phyloP scores from a whole-genome alignment of 1,140 invertebrate species.

The Laupala kohalensis region DNA sequence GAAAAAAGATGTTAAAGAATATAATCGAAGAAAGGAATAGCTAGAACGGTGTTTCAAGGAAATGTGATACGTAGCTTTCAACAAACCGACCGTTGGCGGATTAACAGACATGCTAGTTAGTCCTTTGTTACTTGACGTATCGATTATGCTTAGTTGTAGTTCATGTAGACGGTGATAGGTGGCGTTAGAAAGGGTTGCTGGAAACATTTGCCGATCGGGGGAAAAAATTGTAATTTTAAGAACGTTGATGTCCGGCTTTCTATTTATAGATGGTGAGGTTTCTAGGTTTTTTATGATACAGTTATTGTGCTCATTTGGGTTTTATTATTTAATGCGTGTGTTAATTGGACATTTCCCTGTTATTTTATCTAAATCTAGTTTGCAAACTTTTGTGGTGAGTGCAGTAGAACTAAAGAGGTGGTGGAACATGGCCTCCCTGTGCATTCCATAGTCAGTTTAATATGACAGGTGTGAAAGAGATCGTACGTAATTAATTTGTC shows the following conservation, averaged over 20 bases:
- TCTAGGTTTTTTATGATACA: background rate
- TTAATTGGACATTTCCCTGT: background rate
- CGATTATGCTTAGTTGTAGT: background rate
- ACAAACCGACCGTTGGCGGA: too few relatives aligned
- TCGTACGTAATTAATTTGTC: too few relatives aligned
- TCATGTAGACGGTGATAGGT: background rate
- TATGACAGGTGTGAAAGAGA: background rate
- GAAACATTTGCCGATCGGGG: slow-evolving; percentile 4
- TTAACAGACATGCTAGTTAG: too few relatives aligned
- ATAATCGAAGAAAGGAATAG: too few relatives aligned
- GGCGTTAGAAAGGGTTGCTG: background rate
- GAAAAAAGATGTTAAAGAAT: too few relatives aligned
- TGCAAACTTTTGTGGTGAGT: background rate
- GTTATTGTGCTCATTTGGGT: background rate
- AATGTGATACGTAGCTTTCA: too few relatives aligned
- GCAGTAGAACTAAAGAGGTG: background rate
- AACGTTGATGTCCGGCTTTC: background rate
- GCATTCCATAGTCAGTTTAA: slow-evolving; percentile 1
- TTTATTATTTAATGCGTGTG: background rate
- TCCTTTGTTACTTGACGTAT: background rate
- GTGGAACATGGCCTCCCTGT: slow-evolving; percentile 2
- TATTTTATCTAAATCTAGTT: background rate
- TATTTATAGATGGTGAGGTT: background rate
- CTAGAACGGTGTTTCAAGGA: too few relatives aligned
- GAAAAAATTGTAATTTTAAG: slow-evolving; percentile 3